phyloP scores from a whole-genome alignment of 2,113 vertebrate species.

The Salvelinus sp. region DNA sequence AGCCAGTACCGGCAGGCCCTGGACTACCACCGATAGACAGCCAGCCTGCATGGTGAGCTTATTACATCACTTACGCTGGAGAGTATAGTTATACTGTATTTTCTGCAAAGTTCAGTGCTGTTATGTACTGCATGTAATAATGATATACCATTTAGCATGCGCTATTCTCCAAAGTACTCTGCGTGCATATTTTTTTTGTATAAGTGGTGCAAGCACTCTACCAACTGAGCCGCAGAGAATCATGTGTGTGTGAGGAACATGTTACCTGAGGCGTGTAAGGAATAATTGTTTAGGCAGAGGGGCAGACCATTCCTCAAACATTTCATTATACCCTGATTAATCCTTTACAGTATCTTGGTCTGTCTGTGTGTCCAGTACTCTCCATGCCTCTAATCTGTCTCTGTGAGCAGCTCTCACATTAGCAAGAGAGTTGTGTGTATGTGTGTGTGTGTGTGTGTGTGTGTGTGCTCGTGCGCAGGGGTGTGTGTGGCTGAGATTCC shows the following conservation, averaged over 20 bases:
- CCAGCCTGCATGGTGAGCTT: constrained; percentile 73
- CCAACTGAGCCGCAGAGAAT: background rate
- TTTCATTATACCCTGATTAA: background rate
- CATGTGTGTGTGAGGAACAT: no score
- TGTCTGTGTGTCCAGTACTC: constrained; percentile 7
- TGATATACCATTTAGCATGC: no score
- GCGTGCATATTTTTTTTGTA: no score
- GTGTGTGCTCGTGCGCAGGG: background rate
- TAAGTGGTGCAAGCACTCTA: constrained; percentile 15
- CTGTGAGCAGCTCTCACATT: constrained; percentile 11
- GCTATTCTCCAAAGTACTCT: no score
- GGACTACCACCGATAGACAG: constrained; percentile 76
- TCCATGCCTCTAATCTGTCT: background rate
- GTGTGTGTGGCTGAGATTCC: background rate
- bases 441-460: background rate
- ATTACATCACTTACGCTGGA: background rate
- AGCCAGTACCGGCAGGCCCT: constrained; percentile 65
- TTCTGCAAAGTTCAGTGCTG: background rate
- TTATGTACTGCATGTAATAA: no score
- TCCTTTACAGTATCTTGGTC: constrained; percentile 15
- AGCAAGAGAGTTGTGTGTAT: no score
- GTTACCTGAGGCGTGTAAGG: no score
- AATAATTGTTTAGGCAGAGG: constrained; percentile 28
- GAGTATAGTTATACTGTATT: background rate
- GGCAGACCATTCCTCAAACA: background rate